Conservation (phyloP, 2,113 vertebrate species). For the Charina bottae region DNA sequence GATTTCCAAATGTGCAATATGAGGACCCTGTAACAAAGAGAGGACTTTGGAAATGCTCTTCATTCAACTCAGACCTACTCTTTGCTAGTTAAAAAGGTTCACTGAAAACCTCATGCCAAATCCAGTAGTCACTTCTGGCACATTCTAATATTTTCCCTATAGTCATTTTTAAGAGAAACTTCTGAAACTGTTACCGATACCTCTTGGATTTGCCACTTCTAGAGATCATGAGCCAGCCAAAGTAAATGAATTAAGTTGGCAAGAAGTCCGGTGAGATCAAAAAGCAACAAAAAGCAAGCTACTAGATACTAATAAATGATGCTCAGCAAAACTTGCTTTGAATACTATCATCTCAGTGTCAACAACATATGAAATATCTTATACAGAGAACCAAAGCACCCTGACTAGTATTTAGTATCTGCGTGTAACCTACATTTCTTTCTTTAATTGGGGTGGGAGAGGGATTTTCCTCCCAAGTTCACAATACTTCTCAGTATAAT, state of each 20-base stretch:
- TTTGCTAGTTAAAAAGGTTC: background rate
- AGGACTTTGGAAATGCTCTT: background rate
- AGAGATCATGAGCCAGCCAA: constrained; percentile 48
- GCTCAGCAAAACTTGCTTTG: constrained; percentile 40
- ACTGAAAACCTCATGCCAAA: background rate
- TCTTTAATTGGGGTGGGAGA: background rate
- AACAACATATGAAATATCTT: constrained; percentile 48
- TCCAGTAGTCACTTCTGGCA: background rate
- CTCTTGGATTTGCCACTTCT: constrained; percentile 36
- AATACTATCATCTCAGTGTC: constrained; percentile 31
- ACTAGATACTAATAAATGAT: constrained; percentile 50
- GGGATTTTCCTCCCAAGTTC: background rate
- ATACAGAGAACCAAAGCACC: constrained; percentile 27
- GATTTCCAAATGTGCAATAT: background rate
- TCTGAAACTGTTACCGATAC: constrained; percentile 38
- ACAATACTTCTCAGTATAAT: background rate
- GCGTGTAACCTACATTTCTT: constrained; percentile 1
- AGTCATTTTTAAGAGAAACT: constrained; percentile 33
- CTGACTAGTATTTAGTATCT: fast-evolving
- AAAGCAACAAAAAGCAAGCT: constrained; percentile 56
- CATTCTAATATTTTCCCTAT: constrained; percentile 11
- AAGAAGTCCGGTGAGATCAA: constrained; percentile 53
- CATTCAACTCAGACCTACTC: background rate
- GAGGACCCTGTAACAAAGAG: background rate
- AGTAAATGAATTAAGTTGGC: constrained; percentile 66